Conservation (phyloP, 2,888 invertebrate genomes). For the Myathropa florea region DNA sequence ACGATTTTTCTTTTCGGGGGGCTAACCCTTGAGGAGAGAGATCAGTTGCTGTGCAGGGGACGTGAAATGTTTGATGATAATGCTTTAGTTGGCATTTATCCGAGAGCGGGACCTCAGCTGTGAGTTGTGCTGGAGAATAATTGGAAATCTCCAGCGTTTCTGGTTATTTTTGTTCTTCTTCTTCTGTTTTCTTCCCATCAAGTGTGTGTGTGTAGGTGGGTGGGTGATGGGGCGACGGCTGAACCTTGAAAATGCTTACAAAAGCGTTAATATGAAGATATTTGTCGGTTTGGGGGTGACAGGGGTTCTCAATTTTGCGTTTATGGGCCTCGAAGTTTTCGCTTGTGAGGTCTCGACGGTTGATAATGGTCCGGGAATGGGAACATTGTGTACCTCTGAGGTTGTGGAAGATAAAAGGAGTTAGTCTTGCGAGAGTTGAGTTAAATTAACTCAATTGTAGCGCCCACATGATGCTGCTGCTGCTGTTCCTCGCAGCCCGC, state of each 20-base stretch:
- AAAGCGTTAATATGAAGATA: not conserved
- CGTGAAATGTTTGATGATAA: conserved; percentile 21
- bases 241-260: not conserved
- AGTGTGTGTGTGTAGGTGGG: not conserved
- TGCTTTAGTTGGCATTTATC: conserved; percentile 30
- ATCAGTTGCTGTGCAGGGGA: not conserved
- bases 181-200: conserved; percentile 15
- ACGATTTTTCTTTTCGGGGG: conserved; percentile 27
- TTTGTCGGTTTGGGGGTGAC: not conserved
- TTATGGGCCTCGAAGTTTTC: not conserved
- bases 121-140: conserved; percentile 53
- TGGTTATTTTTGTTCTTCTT: conserved; percentile 22
- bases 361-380: too few relatives aligned
- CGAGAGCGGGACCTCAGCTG: conserved; percentile 63
- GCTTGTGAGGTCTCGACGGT: too few relatives aligned
- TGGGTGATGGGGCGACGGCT: not conserved
- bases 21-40: conserved; percentile 33
- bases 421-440: not conserved
- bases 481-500: not conserved
- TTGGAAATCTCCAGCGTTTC: conserved; percentile 48
- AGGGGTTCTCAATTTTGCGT: not conserved
- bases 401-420: not conserved
- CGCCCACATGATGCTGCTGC: not conserved
- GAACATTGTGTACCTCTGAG: not conserved
- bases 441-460: not conserved